Evolutionary conservation across 1,140 invertebrate species (phyloP).

Genomic region (Venustaconcha ellipsiformis): DNA sequence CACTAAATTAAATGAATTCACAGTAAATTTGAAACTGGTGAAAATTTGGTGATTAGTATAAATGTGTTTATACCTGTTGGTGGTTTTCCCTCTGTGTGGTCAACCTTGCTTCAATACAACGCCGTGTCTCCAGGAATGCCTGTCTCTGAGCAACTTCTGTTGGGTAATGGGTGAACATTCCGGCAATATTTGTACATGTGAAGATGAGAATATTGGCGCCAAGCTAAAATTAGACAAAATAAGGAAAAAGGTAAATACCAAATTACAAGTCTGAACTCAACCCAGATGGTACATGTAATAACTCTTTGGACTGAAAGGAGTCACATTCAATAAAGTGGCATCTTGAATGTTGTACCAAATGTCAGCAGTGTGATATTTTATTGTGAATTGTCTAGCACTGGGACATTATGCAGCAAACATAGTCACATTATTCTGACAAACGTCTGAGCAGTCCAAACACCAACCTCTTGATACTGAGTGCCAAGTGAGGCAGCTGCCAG

Average conservation of each 20-base stretch:
- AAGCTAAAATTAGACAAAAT: conserved; percentile 72
- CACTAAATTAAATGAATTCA: neutral
- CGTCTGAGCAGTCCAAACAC: no score
- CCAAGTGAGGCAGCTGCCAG: no score
- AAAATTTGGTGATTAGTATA: neutral
- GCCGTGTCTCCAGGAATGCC: conserved; percentile 63
- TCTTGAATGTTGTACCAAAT: no score
- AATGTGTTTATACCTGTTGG: conserved; percentile 55
- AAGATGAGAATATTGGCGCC: conserved; percentile 80
- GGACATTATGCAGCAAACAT: no score
- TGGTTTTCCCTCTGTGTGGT: conserved; percentile 63
- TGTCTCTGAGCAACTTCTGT: conserved; percentile 61
- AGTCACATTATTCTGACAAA: no score
- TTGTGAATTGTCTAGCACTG: no score
- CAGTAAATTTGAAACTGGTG: neutral
- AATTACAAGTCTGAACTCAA: neutral
- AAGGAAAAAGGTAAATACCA: neutral
- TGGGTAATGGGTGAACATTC: conserved; percentile 64
- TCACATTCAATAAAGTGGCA: no score
- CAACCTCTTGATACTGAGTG: no score
- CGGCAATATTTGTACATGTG: conserved; percentile 78
- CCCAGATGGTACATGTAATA: neutral
- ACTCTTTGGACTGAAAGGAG: no score
- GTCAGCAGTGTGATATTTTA: no score
- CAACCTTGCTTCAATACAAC: conserved; percentile 62